Evolutionary conservation across 2,888 invertebrate species (phyloP).

Genomic region (Eulithis testata): DNA sequence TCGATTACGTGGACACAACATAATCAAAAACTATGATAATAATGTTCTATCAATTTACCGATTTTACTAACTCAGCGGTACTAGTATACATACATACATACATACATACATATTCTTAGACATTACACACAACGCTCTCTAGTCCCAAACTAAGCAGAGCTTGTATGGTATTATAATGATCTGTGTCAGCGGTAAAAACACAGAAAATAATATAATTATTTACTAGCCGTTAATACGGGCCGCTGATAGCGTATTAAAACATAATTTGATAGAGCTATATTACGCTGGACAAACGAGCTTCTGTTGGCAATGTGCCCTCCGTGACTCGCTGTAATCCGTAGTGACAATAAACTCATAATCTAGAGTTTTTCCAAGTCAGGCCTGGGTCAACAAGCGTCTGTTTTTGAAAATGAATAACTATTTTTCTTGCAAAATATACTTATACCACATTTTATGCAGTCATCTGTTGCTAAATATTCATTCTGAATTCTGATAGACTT

Average conservation of each 20-base stretch:
- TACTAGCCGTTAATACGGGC: constrained; percentile 18
- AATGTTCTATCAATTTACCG: too few species aligned
- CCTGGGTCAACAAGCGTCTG: constrained; percentile 14
- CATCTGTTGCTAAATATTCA: too few species aligned
- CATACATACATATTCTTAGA: too few species aligned
- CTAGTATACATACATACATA: too few species aligned
- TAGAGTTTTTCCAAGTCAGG: constrained; percentile 11
- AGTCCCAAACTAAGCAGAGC: too few species aligned
- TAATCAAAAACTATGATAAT: too few species aligned
- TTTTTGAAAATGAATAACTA: neutral
- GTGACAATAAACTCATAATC: constrained; percentile 33
- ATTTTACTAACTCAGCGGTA: too few species aligned
- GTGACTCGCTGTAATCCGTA: constrained; percentile 24
- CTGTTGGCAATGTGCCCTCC: constrained; percentile 34
- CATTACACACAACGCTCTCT: too few species aligned
- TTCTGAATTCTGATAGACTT: too few species aligned
- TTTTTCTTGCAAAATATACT: too few species aligned
- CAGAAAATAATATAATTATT: constrained; percentile 11
- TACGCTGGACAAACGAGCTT: constrained; percentile 29
- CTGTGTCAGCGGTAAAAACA: neutral
- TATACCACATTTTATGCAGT: neutral
- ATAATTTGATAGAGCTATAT: constrained; percentile 28
- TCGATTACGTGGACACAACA: neutral
- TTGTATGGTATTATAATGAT: too few species aligned
- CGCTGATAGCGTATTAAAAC: constrained; percentile 33